These are phyloP conservation scores for Gallinago nigripennis DNA, from an alignment of 2,797 vertebrate genomes.

Conservation along the genomic window DNA sequence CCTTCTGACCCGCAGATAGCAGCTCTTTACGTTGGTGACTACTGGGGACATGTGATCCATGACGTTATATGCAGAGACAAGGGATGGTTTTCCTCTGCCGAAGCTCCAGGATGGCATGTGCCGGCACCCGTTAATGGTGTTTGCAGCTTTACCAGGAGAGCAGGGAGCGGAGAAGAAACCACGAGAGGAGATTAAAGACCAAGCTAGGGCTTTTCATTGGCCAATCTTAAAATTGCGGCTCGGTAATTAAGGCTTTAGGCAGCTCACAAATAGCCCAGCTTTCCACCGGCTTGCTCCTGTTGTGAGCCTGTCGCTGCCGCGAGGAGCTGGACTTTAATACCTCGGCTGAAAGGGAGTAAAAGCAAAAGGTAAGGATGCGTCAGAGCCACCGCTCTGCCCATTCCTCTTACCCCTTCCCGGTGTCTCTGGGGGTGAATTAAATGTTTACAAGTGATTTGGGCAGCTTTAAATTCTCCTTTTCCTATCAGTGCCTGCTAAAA, in stretches of 20 bases:
- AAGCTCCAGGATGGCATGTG: accelerated
- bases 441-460: background rate
- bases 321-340: background rate
- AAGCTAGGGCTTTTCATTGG: slow-evolving; percentile 6
- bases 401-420: background rate
- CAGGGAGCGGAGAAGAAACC: background rate
- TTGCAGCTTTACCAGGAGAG: background rate
- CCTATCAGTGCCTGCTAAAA: accelerated
- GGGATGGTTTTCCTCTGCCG: background rate
- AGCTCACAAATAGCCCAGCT: slow-evolving; percentile 24
- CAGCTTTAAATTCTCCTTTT: background rate
- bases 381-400: accelerated
- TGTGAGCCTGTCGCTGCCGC: background rate
- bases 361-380: background rate
- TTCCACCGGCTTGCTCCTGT: accelerated
- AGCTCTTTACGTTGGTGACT: accelerated
- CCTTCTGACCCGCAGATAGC: background rate
- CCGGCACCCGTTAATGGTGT: background rate
- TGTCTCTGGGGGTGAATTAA: background rate
- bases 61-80: background rate
- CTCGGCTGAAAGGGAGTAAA: background rate
- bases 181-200: background rate
- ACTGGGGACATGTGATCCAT: accelerated
- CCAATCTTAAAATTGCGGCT: background rate
- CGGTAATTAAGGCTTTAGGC: slow-evolving; percentile 20